Evolutionary conservation across 2,888 invertebrate species (phyloP).

Genomic region (Sphaerophoria taeniata): DNA sequence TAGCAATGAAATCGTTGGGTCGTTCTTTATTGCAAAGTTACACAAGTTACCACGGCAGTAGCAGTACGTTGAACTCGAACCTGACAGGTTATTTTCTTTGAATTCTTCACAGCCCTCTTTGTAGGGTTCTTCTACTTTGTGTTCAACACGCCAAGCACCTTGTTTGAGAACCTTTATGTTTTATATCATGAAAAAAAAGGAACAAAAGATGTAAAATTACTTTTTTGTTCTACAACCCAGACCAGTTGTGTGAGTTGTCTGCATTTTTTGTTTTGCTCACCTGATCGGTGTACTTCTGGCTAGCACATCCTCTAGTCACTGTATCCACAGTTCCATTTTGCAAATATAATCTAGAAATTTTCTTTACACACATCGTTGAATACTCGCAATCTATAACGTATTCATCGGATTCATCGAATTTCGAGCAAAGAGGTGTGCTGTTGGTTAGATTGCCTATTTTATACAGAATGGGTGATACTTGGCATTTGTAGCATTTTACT

Average conservation of each 20-base stretch:
- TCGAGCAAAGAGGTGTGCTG: conserved; percentile 87
- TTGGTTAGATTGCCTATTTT: conserved; percentile 84
- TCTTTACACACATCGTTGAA: conserved; percentile 93
- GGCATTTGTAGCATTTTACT: conserved; percentile 90
- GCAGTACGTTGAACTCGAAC: conserved; percentile 84
- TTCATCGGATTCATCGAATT: conserved; percentile 88
- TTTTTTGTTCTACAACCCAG: neutral
- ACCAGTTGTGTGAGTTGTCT: neutral
- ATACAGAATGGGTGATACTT: conserved; percentile 85
- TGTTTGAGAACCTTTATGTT: conserved; percentile 84
- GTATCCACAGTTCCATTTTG: conserved; percentile 84
- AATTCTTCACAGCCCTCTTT: conserved; percentile 87
- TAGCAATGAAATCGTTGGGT: conserved; percentile 83
- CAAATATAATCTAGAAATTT: conserved; percentile 86
- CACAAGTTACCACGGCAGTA: conserved; percentile 90
- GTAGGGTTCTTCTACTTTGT: conserved; percentile 88
- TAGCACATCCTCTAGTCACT: conserved; percentile 87
- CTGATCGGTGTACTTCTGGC: conserved; percentile 86
- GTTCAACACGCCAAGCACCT: conserved; percentile 87
- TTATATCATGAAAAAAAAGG: neutral
- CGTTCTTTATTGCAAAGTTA: conserved; percentile 84
- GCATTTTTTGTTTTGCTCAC: conserved; percentile 75
- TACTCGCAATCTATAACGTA: conserved; percentile 90
- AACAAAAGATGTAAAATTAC: neutral
- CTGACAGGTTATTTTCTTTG: conserved; percentile 85